These are phyloP conservation scores for Amiota communis DNA, from an alignment of 2,888 invertebrate genomes.

Conservation along the genomic window DNA sequence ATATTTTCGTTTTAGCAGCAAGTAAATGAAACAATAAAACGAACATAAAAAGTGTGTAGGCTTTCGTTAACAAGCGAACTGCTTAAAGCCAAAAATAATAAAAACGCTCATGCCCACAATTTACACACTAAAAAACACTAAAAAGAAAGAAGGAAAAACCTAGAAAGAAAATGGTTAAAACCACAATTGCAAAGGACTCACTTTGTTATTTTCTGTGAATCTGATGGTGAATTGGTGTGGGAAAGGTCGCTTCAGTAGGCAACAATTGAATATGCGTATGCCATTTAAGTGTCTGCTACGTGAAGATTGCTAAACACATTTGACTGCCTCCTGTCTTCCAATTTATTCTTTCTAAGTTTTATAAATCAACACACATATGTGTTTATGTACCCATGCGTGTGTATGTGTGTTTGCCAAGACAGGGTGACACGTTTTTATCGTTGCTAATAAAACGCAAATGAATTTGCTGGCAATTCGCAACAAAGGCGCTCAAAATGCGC, in stretches of 20 bases:
- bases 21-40: conserved; percentile 24
- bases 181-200: neutral
- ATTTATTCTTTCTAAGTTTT: neutral
- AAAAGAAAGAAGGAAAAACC: neutral
- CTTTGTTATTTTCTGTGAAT: neutral
- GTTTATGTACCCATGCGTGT: conserved; percentile 21
- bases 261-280: conserved; percentile 20
- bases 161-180: neutral
- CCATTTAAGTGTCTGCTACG: conserved; percentile 29
- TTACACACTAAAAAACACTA: neutral
- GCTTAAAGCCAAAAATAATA: neutral
- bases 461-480: conserved; percentile 52
- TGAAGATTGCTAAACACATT: conserved; percentile 6
- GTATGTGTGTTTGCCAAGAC: conserved; percentile 24
- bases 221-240: neutral
- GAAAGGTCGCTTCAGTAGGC: neutral
- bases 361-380: neutral
- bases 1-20: neutral
- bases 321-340: neutral
- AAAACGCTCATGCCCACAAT: neutral
- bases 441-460: conserved; percentile 55
- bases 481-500: conserved; percentile 43
- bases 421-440: conserved; percentile 35
- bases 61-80: conserved; percentile 3
- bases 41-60: neutral